Percentiles rank a stretch among this genome's conserved stretches.
phyloP scores from a whole-genome alignment of 2,888 invertebrate genomes.

The Acleris holmiana region DNA sequence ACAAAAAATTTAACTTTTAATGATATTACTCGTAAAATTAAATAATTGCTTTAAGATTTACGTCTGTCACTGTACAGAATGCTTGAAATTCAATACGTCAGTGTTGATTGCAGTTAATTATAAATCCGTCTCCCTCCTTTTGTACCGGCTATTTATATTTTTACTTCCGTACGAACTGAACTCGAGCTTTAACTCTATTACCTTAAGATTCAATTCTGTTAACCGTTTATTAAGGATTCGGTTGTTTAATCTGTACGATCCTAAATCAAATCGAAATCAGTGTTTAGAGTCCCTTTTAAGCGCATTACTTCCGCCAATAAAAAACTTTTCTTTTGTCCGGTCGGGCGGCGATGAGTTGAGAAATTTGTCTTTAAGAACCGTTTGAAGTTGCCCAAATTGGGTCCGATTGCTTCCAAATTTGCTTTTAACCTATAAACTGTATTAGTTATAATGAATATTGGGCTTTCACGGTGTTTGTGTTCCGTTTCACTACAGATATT shows the following conservation, averaged over 20 bases:
- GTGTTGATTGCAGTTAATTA: conserved; percentile 85
- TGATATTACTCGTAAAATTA: background rate
- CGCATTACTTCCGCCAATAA: conserved; percentile 79
- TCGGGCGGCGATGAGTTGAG: conserved; percentile 40
- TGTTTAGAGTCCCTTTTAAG: conserved; percentile 69
- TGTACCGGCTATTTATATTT: conserved; percentile 72
- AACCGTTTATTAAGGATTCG: conserved; percentile 43
- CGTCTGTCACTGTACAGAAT: conserved; percentile 62
- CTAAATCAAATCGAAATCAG: conserved; percentile 79
- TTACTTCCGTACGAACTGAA: conserved; percentile 35
- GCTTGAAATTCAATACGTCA: conserved; percentile 82
- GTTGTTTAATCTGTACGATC: conserved; percentile 68
- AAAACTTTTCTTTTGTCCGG: conserved; percentile 64
- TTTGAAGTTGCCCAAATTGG: conserved; percentile 37
- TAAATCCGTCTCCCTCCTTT: conserved; percentile 81
- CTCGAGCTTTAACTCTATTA: conserved; percentile 35
- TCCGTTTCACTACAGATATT: background rate
- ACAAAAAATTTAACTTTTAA: no score
- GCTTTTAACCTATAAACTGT: conserved; percentile 38
- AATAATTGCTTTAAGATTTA: conserved; percentile 38
- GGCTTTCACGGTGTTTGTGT: background rate
- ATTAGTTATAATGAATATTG: conserved; percentile 23
- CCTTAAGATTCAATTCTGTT: conserved; percentile 46
- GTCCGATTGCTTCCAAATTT: conserved; percentile 29
- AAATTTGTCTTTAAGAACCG: conserved; percentile 36